Evolutionary conservation across 1,140 invertebrate genomes (phyloP), one percentile per base, ranked within the genome.

Genomic region (Caenorhabditis inopinata): DNA sequence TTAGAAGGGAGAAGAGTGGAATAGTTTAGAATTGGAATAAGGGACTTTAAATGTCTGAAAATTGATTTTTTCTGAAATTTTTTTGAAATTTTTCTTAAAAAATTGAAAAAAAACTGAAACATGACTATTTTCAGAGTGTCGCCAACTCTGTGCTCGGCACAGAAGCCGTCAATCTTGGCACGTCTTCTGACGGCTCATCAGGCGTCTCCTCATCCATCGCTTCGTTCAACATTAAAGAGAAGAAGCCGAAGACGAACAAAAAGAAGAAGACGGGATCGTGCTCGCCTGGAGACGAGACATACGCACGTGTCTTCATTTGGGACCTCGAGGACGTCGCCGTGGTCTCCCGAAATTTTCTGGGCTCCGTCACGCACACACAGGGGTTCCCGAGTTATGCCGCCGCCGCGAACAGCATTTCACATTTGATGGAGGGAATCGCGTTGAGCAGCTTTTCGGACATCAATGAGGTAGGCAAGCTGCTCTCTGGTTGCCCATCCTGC

Each of bases 131-230:
- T 68, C 32, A 68, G 58, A 38, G 32, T 21, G 58, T 68, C 1
- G 58, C 58, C 16, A 68, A 21, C 32, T 62, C 53, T 11, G 58
- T 68, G 1, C n/a, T 68, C 2, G 12, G 7, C n/a, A 16, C 58
- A 2, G 58, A 68, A 16, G n/a, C 58, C n/a, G 32, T 68, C 58
- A 68, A 68, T 38, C 58, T 68, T 9, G 51, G 58, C n/a, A 68
- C 58, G 0, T 68, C 58, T 7, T 68, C 58, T 6, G 58, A 68
- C 21, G n/a, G 32, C 4, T 68, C 53, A 7, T 25, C 51, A 16
- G 58, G 58, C 2, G 58, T 68, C 32, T 18, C 58, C 12, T 38
- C 58, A 38, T 21, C 58, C 14, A 32, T 38, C 2, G n/a, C 11
- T 4, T 21, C 4, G 2, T 68, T 68, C 32, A 68, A 7, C 27